Percentiles rank a stretch among this genome's conserved stretches.
These are phyloP conservation scores for Paramormyrops kingsleyae DNA, from an alignment of 2,113 vertebrate genomes.

Conservation along the genomic window DNA sequence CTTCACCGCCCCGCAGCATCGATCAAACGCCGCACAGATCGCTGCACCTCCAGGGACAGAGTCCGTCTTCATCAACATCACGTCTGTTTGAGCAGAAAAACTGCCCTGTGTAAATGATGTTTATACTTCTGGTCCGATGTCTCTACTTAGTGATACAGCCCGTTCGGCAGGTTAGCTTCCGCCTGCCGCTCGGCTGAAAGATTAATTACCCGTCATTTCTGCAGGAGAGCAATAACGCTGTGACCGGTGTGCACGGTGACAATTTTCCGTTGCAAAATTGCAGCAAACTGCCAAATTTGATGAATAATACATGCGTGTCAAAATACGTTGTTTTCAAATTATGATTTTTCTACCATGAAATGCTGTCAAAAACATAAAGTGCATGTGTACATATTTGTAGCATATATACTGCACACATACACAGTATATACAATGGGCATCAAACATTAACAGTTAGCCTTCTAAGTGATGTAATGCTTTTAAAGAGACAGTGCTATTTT, in stretches of 20 bases:
- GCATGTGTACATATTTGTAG: neutral
- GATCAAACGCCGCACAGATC: conserved; percentile 63
- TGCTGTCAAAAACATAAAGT: neutral
- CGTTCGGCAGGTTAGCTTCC: conserved; percentile 42
- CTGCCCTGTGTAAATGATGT: conserved; percentile 68
- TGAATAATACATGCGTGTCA: neutral
- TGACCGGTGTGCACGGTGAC: conserved; percentile 16
- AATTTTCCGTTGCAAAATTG: conserved; percentile 33
- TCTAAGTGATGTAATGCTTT: neutral
- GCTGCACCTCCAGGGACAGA: conserved; percentile 58
- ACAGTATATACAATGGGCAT: neutral
- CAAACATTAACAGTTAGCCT: neutral
- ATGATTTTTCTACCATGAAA: neutral
- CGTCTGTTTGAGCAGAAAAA: conserved; percentile 73
- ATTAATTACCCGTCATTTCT: conserved; percentile 55
- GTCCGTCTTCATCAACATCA: conserved; percentile 72
- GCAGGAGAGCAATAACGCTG: conserved; percentile 50
- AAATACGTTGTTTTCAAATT: neutral
- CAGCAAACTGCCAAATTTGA: neutral
- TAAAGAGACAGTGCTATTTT: neutral
- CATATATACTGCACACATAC: neutral
- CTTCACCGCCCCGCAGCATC: conserved; percentile 44
- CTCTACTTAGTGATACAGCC: conserved; percentile 69
- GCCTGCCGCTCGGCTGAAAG: conserved; percentile 30
- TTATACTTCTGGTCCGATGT: conserved; percentile 63